Evolutionary conservation across 2,113 vertebrate species (phyloP), one percentile per base, ranked within the genome.

Genomic region (Oncorhynchus masou): DNA sequence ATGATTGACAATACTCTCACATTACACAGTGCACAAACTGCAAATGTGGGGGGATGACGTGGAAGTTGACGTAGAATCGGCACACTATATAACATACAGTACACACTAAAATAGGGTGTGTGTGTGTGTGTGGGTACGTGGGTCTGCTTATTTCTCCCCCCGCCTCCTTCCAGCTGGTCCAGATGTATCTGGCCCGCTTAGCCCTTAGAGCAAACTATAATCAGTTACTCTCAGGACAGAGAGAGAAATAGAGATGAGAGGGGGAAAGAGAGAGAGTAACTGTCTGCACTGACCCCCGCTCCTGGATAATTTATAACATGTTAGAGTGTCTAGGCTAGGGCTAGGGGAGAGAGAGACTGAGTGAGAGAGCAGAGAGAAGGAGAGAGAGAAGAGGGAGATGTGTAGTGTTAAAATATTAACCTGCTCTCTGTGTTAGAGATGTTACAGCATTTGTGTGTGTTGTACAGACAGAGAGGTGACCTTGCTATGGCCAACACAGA

Each of bases 151-250:
- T 25, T 86, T 80, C 57, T 9, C 85, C 83, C 73, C 31, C 59
- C 81, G 70, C 71, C 73, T 82, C 80, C 84, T 71, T 85, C 83
- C 89, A 91, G 89, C 86, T 90, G 88, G 91, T 87, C 69, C 82
- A 85, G 83, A 84, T 76, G 81, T 89, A 89, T 92, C 83, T 92
- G 91, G 84, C 90, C 90, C 90, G 91, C 89, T 90, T 93, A 92
- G 89, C 89, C 90, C 79, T 62, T 91, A 90, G 91, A 91, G 91
- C 90, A 87, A 92, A 89, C 85, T 73, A 83, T 91, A 93, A 92
- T 92, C 89, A 91, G 90, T 85, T 89, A 85, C 90, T 90, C 85
- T 91, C 87, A 87, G 84, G 88, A 90, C 87, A 84, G 81, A 39
- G 48, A 29, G 25, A 11, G 8, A 39, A 39, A 2, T 39, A 39